phyloP scores from a whole-genome alignment of 2,888 invertebrate genomes.

The Callimorpha dominula region DNA sequence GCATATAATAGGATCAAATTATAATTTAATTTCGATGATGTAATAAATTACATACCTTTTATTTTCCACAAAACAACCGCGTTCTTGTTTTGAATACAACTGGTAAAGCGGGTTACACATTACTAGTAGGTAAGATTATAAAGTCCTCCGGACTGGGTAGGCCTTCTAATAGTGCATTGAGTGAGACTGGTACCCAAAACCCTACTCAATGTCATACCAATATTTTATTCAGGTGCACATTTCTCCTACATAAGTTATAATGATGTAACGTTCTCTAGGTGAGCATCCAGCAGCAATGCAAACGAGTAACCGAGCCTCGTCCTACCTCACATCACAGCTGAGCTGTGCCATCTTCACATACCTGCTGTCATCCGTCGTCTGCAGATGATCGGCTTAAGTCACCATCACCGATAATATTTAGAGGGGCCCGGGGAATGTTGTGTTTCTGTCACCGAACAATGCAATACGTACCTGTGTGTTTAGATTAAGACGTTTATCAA shows the following conservation, averaged over 20 bases:
- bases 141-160: not conserved
- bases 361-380: conserved; percentile 76
- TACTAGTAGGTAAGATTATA: too few relatives aligned
- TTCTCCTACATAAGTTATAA: not conserved
- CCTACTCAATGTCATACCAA: not conserved
- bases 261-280: conserved; percentile 77
- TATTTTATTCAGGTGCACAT: not conserved
- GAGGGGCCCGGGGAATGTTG: conserved; percentile 15
- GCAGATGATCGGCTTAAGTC: conserved; percentile 79
- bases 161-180: too few relatives aligned
- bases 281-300: conserved; percentile 96
- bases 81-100: too few relatives aligned
- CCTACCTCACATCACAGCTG: conserved; percentile 82
- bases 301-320: conserved; percentile 88
- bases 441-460: conserved; percentile 20
- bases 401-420: conserved; percentile 19
- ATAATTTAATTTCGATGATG: too few relatives aligned
- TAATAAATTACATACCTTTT: too few relatives aligned
- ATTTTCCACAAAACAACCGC: too few relatives aligned
- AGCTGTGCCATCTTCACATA: conserved; percentile 80
- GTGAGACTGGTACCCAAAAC: too few relatives aligned
- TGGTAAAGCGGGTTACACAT: too few relatives aligned
- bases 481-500: conserved; percentile 1
- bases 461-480: conserved; percentile 18
- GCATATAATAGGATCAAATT: too few relatives aligned